Evolutionary conservation across 2,888 invertebrate species (phyloP), one percentile per base, ranked within the genome.

Genomic region (Griposia aprilina): DNA sequence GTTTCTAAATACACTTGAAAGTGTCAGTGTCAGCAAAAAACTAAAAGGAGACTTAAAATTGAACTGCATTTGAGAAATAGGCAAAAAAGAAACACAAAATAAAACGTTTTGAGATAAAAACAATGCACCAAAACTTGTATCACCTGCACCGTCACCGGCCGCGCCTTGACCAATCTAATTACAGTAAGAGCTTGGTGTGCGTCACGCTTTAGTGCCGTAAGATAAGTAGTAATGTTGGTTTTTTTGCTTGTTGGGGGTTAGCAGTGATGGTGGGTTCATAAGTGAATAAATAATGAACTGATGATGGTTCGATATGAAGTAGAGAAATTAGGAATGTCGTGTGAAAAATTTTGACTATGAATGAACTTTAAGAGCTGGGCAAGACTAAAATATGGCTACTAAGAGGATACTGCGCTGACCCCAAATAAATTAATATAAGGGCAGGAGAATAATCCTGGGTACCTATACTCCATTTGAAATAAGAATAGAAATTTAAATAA

Each of bases 111-210:
- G 5, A 55, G 48, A 72, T 50, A 57, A 20, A 62, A 50, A 48
- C 45, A 57, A 48, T 48, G 41, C 78, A 60, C 82, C 68, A 8
- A 82, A 71, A 41, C 41, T 76, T 60, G 63, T 57, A 36, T 36
- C 70, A 57, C 17, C 74, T 36, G 41, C 41, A 36, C 45, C 45
- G 75, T 60, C 84, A 80, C 59, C 76, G 55, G 68, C 87, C 89
- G 71, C 89, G 36, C 87, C 90, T 72, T 78, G 74, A 69, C 74
- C 88, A 76, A 90, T 91, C 86, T 89, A 91, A 92, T 92, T 92
- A 92, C 84, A 87, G 86, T 91, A 89, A 92, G 89, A 92, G 90
- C 90, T 84, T 73, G 66, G 86, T 90, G 91, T 91, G 89, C 78
- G 86, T 83, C 87, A 72, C 81, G 80, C 90, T 87, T 92, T 89